These are phyloP conservation scores for Lanistes nyassanus DNA, from an alignment of 1,140 invertebrate genomes.

Conservation along the genomic window DNA sequence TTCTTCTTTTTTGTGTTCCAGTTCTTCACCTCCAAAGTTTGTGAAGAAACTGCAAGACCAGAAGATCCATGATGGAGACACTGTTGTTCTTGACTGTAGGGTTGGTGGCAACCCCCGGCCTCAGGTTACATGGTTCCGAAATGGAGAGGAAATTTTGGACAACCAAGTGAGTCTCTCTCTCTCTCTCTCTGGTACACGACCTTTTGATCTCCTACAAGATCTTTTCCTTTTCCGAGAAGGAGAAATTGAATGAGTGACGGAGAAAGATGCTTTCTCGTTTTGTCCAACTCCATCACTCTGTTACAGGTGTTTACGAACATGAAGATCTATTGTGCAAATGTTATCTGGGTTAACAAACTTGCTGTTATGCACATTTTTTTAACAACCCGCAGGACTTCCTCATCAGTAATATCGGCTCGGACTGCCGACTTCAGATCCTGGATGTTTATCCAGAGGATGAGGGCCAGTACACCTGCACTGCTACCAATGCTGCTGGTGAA, in stretches of 20 bases:
- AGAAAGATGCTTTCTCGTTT: no score
- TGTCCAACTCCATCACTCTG: no score
- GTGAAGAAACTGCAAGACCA: slow-evolving; percentile 42
- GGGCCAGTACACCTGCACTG: slow-evolving; percentile 89
- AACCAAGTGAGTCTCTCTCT: slow-evolving; percentile 47
- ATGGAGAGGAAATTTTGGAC: slow-evolving; percentile 60
- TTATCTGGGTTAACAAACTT: no score
- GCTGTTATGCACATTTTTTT: no score
- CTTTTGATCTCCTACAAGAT: no score
- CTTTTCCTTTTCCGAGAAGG: no score
- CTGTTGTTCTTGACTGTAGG: slow-evolving; percentile 52
- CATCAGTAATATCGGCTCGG: slow-evolving; percentile 60
- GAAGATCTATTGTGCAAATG: no score
- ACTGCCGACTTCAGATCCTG: slow-evolving; percentile 73
- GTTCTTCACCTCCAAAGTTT: slow-evolving; percentile 39
- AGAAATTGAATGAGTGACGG: no score
- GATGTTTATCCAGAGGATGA: slow-evolving; percentile 75
- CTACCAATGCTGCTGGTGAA: slow-evolving; percentile 87
- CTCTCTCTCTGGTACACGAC: no score
- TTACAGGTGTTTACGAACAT: no score
- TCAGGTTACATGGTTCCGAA: slow-evolving; percentile 75
- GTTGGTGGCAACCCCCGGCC: slow-evolving; percentile 65
- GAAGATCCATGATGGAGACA: slow-evolving; percentile 53
- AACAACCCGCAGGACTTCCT: slow-evolving; percentile 58
- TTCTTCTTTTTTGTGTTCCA: slow-evolving; percentile 9